Evolutionary conservation across 2,888 invertebrate species (phyloP), one percentile per base, ranked within the genome.

Genomic region (Barypeithes pellucidus): DNA sequence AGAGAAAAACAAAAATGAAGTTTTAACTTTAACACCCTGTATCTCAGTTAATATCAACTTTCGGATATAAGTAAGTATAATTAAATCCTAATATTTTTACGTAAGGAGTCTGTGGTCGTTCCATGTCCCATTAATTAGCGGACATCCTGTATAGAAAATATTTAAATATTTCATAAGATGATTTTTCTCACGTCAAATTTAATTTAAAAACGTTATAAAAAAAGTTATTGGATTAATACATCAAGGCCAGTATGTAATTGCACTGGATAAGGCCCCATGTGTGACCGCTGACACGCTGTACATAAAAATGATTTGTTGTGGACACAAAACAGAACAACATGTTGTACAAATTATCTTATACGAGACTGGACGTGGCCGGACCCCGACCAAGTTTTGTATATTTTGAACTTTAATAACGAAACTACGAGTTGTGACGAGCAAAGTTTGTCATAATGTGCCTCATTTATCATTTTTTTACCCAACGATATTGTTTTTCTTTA

Each of bases 261-360:
- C 39, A 45, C 57, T 57, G 65, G 65, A 54, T 54, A 66, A 29
- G 39, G 50, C 33, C 43, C 45, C 74, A 74, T 67, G 59, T 74
- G 74, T 43, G 70, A 61, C 74, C 67, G 67, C 74, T 67, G 74
- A 74, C 74, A 74, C 62, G 52, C 24, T 63, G 67, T 75, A 73
- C 68, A 75, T 75, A 75, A 76, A 76, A 76, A 72, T 76, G 76
- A 76, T 76, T 76, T 76, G 76, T 75, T 68, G 73, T 75, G 76
- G 76, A 74, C 74, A 76, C 67, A 75, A 75, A 72, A 63, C 67
- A 41, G 74, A 75, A 76, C 75, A 80, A 77, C 80, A 80, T 80
- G 74, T 79, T 79, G 79, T 68, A 73, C 76, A 79, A 77, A 79
- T 79, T 79, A 77, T 76, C 74, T 75, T 75, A 76, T 76, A 76